Evolutionary conservation across 2,113 vertebrate species (phyloP).

Genomic region (Leucopsar rothschildi): DNA sequence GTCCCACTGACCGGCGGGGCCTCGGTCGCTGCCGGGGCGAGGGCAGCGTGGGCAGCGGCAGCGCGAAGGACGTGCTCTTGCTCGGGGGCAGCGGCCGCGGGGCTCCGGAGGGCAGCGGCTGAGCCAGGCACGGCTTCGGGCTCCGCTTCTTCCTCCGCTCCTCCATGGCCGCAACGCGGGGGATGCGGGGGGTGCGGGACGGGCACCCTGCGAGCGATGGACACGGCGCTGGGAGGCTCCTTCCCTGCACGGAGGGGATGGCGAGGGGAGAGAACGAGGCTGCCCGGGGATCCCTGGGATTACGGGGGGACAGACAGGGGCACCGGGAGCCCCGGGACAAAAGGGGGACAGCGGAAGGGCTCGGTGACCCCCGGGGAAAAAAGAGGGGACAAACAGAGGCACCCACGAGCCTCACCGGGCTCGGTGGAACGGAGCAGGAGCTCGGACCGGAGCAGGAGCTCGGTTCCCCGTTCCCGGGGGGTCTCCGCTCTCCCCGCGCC

Average conservation of each 20-base stretch:
- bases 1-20: constrained; percentile 80
- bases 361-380: no score
- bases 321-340: not conserved
- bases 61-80: constrained; percentile 86
- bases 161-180: constrained; percentile 74
- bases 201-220: not conserved
- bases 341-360: not conserved
- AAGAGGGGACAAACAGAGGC: not conserved
- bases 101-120: constrained; percentile 78
- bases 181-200: not conserved
- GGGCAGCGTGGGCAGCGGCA: constrained; percentile 87
- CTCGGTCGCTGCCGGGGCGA: constrained; percentile 89
- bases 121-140: constrained; percentile 83
- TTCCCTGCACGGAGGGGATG: rapidly evolving
- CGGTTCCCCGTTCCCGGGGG: rapidly evolving
- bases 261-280: no score
- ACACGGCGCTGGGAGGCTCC: not conserved
- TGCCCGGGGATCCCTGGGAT: no score
- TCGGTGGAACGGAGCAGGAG: not conserved
- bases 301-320: not conserved
- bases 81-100: constrained; percentile 83
- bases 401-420: not conserved
- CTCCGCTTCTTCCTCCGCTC: constrained; percentile 92
- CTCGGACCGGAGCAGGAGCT: not conserved
- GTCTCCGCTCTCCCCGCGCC: not conserved